A percentile compares a stretch with the other conserved stretches of the same genome.
Conservation (phyloP, 2,797 vertebrate genomes). For the Lepidocolaptes lacrymiger region DNA sequence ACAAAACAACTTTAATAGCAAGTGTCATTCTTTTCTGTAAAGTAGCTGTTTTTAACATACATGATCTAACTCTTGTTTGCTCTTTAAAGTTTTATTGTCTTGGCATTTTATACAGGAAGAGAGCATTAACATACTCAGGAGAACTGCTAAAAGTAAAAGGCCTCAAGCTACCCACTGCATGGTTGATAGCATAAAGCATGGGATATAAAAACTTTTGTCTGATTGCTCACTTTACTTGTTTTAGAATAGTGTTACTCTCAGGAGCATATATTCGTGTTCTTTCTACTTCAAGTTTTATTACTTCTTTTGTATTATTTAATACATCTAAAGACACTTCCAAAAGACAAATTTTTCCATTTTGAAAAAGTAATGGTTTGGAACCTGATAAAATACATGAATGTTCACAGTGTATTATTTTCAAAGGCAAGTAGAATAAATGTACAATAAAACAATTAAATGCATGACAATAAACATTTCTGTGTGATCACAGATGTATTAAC, state of each 20-base stretch:
- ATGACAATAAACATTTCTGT: slow-evolving; percentile 49
- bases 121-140: slow-evolving; percentile 78
- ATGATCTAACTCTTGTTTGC: slow-evolving; percentile 79
- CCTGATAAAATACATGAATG: slow-evolving; percentile 72
- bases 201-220: slow-evolving; percentile 81
- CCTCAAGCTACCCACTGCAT: slow-evolving; percentile 81
- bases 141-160: slow-evolving; percentile 80
- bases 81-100: slow-evolving; percentile 83
- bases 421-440: slow-evolving; percentile 61
- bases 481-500: slow-evolving; percentile 17
- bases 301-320: slow-evolving; percentile 95
- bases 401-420: slow-evolving; percentile 57
- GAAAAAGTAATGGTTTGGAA: slow-evolving; percentile 85
- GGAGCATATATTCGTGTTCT: slow-evolving; percentile 86
- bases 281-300: slow-evolving; percentile 87
- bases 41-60: slow-evolving; percentile 70
- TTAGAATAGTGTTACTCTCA: slow-evolving; percentile 79
- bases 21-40: slow-evolving; percentile 70
- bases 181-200: slow-evolving; percentile 85
- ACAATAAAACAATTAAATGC: slow-evolving; percentile 70
- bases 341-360: slow-evolving; percentile 98
- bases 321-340: slow-evolving; percentile 84
- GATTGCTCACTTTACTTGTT: slow-evolving; percentile 84
- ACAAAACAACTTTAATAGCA: slow-evolving; percentile 58
- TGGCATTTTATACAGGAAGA: slow-evolving; percentile 79